Conservation (phyloP, 1,140 invertebrate species). For the Drosophila trapezifrons region DNA sequence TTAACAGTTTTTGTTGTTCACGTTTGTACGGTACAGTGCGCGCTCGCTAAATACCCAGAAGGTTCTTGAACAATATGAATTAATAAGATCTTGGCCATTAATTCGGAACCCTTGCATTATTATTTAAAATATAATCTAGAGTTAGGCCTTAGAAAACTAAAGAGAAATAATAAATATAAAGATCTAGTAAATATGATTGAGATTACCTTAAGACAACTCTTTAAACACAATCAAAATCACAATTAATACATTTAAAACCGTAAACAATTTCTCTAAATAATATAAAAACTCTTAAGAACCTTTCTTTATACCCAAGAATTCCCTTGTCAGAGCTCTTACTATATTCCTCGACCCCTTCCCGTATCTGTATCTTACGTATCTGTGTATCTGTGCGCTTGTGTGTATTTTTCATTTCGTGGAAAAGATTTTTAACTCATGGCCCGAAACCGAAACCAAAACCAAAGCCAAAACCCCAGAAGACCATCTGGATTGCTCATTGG, state of each 20-base stretch:
- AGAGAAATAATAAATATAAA: not conserved
- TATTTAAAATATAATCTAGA: too few species aligned
- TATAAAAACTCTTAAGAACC: not conserved
- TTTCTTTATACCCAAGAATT: not conserved
- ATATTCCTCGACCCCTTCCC: constrained; percentile 6
- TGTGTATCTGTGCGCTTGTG: constrained; percentile 41
- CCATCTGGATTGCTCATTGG: constrained; percentile 70
- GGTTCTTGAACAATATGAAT: not conserved
- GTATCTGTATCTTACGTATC: constrained; percentile 9
- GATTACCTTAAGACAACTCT: too few species aligned
- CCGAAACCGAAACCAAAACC: constrained; percentile 53
- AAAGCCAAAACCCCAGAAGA: constrained; percentile 41
- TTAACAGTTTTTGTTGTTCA: constrained; percentile 68
- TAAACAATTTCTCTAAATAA: not conserved
- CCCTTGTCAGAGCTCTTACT: not conserved
- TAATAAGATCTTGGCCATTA: too few species aligned
- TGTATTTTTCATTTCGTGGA: constrained; percentile 78
- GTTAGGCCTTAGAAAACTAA: not conserved
- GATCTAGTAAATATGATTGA: too few species aligned
- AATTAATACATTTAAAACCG: not conserved
- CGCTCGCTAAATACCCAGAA: not conserved
- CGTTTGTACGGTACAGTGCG: constrained; percentile 44
- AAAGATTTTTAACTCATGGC: constrained; percentile 80
- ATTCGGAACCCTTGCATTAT: too few species aligned
- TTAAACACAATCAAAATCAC: too few species aligned